A percentile compares a stretch with the other conserved stretches of the same genome.
These are phyloP conservation scores for Endomychus coccineus DNA, from an alignment of 2,888 invertebrate species.

Conservation along the genomic window DNA sequence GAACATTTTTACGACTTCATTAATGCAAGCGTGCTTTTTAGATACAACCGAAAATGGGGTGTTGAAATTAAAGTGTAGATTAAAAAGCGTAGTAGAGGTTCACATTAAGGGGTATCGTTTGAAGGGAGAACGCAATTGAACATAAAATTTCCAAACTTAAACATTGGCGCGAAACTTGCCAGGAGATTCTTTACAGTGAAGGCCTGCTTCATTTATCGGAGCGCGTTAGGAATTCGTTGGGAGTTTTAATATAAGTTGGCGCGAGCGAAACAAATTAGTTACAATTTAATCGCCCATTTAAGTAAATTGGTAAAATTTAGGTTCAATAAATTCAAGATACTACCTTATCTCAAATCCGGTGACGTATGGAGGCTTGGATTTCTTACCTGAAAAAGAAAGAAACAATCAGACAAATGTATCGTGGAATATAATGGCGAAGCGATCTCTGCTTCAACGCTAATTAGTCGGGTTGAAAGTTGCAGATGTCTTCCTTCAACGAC, in stretches of 20 bases:
- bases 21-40: slow-evolving; percentile 38
- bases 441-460: slow-evolving; percentile 3
- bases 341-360: slow-evolving; percentile 41
- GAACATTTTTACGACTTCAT: slow-evolving; percentile 44
- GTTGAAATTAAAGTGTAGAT: slow-evolving; percentile 44
- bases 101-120: slow-evolving; percentile 28
- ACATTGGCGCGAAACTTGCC: slow-evolving; percentile 21
- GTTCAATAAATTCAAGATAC: slow-evolving; percentile 43
- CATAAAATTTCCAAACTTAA: slow-evolving; percentile 37
- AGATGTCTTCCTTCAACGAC: neutral
- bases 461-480: neutral
- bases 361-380: slow-evolving; percentile 10
- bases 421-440: neutral
- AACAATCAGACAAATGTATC: neutral
- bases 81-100: slow-evolving; percentile 38
- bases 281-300: slow-evolving; percentile 44
- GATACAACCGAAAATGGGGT: slow-evolving; percentile 42
- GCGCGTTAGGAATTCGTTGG: slow-evolving; percentile 36
- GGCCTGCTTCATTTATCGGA: slow-evolving; percentile 30
- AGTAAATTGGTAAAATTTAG: slow-evolving; percentile 44
- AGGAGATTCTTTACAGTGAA: slow-evolving; percentile 17
- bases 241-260: slow-evolving; percentile 40
- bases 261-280: slow-evolving; percentile 43
- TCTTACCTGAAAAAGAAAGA: slow-evolving; percentile 21
- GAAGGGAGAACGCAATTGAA: slow-evolving; percentile 38